Evolutionary conservation across 2,797 vertebrate species (phyloP), one percentile per base, ranked within the genome.

Genomic region (Australoheros facetus): DNA sequence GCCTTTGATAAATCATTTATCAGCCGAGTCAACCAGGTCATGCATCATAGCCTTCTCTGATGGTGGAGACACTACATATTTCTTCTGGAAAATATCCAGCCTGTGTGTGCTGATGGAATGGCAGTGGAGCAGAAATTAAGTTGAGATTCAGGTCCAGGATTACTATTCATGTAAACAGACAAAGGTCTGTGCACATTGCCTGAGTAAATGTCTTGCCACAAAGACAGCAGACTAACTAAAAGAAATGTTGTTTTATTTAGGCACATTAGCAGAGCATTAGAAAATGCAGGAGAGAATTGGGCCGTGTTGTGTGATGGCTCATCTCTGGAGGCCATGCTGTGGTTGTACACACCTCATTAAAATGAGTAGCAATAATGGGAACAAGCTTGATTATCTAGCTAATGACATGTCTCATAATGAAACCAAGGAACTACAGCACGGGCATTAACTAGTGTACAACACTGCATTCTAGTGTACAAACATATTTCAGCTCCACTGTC

Each of bases 261-360:
- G 75, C 56, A 75, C 86, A 90, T 87, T 87, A 88, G 37, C 71
- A 57, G 66, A 75, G 56, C 54, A 75, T 85, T 83, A 79, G 73
- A 75, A 71, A 71, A 78, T 34, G 76, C 42, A 34, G 82, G 30
- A 71, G 78, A 84, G 78, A 86, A 86, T 62, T 34, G 42, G 78
- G 75, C 70, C 60, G 64, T 30, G 62, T 77, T 86, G 81, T 88
- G 84, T 82, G 88, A 84, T 78, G 85, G 81, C 84, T 88, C 87
- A 80, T 91, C 91, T 90, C 92, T 81, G 75, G 88, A 83, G 90
- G 90, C 88, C 7, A 11, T 62, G 83, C 78, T 56, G 74, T 64
- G 76, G 85, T 90, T 91, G 86, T 92, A 87, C 84, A 90, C 85
- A 87, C 79, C 93, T 93, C 90, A 91, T 93, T 94, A 93, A 90